Conservation (phyloP, 2,888 invertebrate species). For the Metacarcinus magister region DNA sequence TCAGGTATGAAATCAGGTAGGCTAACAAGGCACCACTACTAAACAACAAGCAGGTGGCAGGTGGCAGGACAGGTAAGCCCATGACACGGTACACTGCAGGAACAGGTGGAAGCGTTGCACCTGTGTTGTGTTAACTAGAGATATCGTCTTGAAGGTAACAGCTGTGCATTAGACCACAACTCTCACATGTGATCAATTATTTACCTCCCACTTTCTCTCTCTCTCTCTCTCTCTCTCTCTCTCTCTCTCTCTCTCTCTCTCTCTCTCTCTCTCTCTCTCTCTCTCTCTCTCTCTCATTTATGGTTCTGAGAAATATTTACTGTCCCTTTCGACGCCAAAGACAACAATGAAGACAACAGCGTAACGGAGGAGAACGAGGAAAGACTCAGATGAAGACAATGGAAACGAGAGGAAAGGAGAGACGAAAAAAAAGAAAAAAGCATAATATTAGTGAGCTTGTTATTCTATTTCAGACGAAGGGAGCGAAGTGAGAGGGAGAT, state of each 20-base stretch:
- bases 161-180: not conserved
- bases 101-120: not conserved
- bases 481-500: not conserved
- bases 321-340: not conserved
- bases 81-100: not conserved
- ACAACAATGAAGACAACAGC: not conserved
- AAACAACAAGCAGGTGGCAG: not conserved
- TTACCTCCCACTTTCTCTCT: not conserved
- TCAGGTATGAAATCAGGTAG: not conserved
- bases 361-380: not conserved
- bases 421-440: not conserved
- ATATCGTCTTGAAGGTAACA: slow-evolving; percentile 19
- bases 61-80: not conserved
- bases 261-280: slow-evolving; percentile 48
- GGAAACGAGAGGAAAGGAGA: not conserved
- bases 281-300: not conserved
- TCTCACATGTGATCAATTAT: not conserved
- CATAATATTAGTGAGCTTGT: not conserved
- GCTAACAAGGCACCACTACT: not conserved
- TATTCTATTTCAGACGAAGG: not conserved
- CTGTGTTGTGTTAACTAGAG: not conserved
- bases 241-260: not conserved
- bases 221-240: not conserved
- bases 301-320: not conserved
- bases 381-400: not conserved